A percentile compares a stretch with the other conserved stretches of the same genome.
Evolutionary conservation across 1,140 invertebrate genomes (phyloP).

Genomic region (Chymomyza costata): DNA sequence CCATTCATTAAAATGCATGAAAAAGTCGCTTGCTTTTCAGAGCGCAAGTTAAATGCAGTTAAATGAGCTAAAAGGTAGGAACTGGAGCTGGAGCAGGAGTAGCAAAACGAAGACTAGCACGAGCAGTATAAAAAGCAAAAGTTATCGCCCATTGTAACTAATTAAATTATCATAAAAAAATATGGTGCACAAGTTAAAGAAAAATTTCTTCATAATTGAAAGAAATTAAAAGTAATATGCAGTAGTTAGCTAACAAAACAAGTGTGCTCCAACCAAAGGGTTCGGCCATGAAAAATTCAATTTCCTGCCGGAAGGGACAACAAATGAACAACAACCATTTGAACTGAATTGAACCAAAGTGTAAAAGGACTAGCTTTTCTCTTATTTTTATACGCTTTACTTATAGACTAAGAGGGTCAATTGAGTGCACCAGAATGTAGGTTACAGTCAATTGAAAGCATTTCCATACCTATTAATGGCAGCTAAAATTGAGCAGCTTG

Average conservation of each 20-base stretch:
- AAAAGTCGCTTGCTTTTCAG: no score
- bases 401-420: no score
- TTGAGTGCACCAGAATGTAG: no score
- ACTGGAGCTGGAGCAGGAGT: no score
- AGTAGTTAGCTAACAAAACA: neutral
- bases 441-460: no score
- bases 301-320: constrained; percentile 41
- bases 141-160: constrained; percentile 58
- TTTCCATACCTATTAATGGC: no score
- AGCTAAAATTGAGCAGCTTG: no score
- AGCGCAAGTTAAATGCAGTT: constrained; percentile 56
- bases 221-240: constrained; percentile 35
- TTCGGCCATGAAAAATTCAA: constrained; percentile 48
- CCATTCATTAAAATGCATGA: constrained; percentile 49
- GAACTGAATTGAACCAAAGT: no score
- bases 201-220: constrained; percentile 58
- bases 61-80: constrained; percentile 51
- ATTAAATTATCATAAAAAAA: constrained; percentile 59
- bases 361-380: no score
- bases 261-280: constrained; percentile 18
- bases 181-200: constrained; percentile 16
- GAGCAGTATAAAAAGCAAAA: no score
- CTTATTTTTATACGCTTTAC: no score
- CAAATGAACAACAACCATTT: constrained; percentile 6
- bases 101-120: constrained; percentile 24